Base-by-base conservation (phyloP, 2,797 vertebrate species). In the Enteromius unitaeniatus region DNA sequence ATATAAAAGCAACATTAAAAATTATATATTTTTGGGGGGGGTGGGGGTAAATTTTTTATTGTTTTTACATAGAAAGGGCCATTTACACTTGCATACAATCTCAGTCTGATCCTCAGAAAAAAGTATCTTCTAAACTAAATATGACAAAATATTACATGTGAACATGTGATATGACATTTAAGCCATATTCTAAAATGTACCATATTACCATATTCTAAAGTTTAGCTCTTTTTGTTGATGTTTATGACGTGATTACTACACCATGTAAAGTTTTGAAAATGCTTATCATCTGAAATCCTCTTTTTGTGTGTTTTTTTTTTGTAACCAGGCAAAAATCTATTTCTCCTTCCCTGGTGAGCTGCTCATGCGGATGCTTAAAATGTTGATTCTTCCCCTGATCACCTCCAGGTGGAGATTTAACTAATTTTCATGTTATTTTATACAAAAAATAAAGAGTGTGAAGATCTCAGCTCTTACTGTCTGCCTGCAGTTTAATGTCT, bases 361-460 rank as follows among this genome's bases (percentile, higher is more conserved):
- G 37, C 94, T 97, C 88, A 97, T 97, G 96, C 94, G 96, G 91
- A 96, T 97, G 95, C 72, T 97, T 78, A 97, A 97, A 93, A 97
- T 97, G 96, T 93, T 97, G 65, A 97, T 97, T 85, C 94, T 97
- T 47, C 96, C 96, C 28, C 94, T 97, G 86, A 96, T 97, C 90
- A 97, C 96, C 0, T 97, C 96, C 90, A 97, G 96, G 96, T 96
- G 87, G 84, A 84, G 1, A 4, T 79, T 75, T 60, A 17, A 53
- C 1, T 68, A 6, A 51, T 14, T 76, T 6, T 53, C 10, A 42
- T 23, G 19, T 76, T 37, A 23, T 31, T 47, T 34, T 21, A 80
- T 28, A 49, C 13, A 55, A 9, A 51, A 49, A 53, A 73, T 28
- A n/a, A 60, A 47, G 31, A 64, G 1, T 70, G n/a, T 37, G 10